Base-by-base conservation (phyloP, 2,797 vertebrate species). In the Tinamus major region DNA sequence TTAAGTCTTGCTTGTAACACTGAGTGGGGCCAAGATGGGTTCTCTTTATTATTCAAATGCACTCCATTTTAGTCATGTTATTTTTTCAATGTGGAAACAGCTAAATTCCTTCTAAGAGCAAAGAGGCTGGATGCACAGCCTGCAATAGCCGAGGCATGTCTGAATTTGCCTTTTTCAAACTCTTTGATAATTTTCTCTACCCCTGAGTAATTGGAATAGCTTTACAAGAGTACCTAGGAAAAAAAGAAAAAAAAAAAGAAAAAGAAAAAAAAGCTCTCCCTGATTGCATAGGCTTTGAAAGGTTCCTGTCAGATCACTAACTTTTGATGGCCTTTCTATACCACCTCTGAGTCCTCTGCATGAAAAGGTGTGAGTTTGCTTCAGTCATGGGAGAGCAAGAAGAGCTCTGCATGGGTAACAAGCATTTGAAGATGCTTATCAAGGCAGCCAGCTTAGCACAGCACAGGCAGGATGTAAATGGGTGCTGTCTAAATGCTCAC, bases 141-240 rank as follows among this genome's bases (percentile, higher is more conserved):
- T 82, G 76, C 59, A 14, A n/a, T 44, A 74, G 74, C n/a, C 3
- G 2, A 83, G 53, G 20, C 94, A 63, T 79, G 94, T 94, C 91
- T 91, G 92, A 93, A 92, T 95, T 70, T 91, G 96, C 81, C 79
- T 83, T 49, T 81, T 85, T 74, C 81, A 88, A 87, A 86, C 42
- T 63, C 90, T 84, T 37, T 79, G 79, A 82, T 91, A 91, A 59
- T 85, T 82, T 91, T 81, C 68, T 71, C 44, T 87, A 5, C 20
- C 41, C 79, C n/a, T 68, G 70, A 90, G 72, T 89, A 80, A 77
- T 41, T 89, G 39, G 8, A 87, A 94, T 58, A 93, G 53, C 79
- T 93, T 67, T 42, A 79, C 49, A 78, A 44, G 56, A 88, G 74
- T 72, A 80, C 68, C 41, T 10, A 21, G 35, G 44, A 17, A 10